Evolutionary conservation across 2,888 invertebrate genomes (phyloP).

Genomic region (Mimas tiliae): DNA sequence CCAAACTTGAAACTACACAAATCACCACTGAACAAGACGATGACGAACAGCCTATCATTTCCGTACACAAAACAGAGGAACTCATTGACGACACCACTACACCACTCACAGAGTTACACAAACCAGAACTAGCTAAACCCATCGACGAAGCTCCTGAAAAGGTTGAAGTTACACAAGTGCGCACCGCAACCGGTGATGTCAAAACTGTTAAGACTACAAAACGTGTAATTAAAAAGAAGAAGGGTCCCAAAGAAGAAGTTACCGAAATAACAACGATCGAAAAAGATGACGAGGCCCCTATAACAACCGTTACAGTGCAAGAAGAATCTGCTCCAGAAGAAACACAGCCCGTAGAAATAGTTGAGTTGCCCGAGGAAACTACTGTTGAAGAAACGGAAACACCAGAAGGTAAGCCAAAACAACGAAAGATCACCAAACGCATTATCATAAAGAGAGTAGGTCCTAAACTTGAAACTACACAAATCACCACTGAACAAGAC

Average conservation of each 20-base stretch:
- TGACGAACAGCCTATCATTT: background rate
- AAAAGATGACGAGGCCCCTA: background rate
- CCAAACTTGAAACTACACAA: background rate
- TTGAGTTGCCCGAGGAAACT: background rate
- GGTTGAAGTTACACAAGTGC: background rate
- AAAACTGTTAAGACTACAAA: background rate
- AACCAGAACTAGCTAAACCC: background rate
- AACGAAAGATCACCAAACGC: background rate
- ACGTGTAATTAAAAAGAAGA: background rate
- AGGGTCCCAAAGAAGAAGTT: background rate
- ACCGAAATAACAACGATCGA: background rate
- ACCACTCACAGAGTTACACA: background rate
- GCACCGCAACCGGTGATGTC: background rate
- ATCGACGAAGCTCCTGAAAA: background rate
- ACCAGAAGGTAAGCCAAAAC: background rate
- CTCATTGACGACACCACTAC: slow-evolving; percentile 23
- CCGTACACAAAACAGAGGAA: slow-evolving; percentile 5
- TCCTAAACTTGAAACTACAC: background rate
- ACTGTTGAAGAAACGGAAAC: background rate
- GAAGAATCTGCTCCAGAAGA: background rate
- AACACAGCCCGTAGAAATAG: background rate
- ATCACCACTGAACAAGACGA: background rate
- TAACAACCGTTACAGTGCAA: background rate
- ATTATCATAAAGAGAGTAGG: background rate
- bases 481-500: slow-evolving; percentile 1